These are phyloP conservation scores for Burhinus bistriatus DNA, from an alignment of 2,113 vertebrate genomes.

Conservation along the genomic window DNA sequence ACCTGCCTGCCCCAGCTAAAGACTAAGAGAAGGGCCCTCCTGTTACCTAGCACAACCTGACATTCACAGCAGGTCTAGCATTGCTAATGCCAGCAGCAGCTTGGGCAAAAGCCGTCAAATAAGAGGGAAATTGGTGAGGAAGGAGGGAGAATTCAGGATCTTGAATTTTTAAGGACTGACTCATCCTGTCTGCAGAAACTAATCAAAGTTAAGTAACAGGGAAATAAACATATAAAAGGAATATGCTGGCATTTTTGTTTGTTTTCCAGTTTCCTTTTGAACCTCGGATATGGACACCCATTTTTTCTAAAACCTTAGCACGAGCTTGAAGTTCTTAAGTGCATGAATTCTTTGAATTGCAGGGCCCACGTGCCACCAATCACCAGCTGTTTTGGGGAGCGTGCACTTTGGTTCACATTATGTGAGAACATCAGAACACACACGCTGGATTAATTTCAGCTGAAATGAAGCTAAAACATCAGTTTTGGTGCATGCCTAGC, in stretches of 20 bases:
- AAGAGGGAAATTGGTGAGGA: background rate
- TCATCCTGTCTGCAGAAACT: background rate
- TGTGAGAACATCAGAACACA: background rate
- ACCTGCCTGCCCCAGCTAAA: background rate
- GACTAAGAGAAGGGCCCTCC: background rate
- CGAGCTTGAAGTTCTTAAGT: background rate
- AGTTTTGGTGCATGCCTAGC: background rate
- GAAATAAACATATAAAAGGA: background rate
- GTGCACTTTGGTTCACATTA: background rate
- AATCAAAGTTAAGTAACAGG: background rate
- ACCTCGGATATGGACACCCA: background rate
- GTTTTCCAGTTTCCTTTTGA: background rate
- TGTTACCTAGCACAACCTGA: background rate
- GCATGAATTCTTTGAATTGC: background rate
- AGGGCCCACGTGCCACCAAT: background rate
- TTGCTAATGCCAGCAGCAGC: background rate
- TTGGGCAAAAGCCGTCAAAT: background rate
- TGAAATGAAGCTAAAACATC: background rate
- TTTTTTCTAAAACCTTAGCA: background rate
- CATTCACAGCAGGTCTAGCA: background rate
- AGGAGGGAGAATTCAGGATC: background rate
- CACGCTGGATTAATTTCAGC: background rate
- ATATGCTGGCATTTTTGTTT: background rate
- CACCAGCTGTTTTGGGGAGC: background rate
- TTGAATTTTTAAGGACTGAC: background rate